Conservation (phyloP, 1,140 invertebrate genomes). For the Aporrectodea caliginosa region DNA sequence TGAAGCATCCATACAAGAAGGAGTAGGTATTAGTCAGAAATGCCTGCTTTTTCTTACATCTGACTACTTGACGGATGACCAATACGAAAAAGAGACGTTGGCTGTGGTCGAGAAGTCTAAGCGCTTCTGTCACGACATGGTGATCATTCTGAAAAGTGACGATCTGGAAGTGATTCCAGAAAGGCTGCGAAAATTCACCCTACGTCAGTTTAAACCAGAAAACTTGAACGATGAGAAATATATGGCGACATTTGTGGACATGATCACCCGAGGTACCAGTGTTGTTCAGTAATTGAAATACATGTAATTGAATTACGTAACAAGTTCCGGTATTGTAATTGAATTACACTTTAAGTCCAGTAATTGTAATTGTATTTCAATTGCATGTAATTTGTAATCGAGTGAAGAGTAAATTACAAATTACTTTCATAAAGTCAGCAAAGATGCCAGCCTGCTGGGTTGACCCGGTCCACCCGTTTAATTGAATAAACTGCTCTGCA, state of each 20-base stretch:
- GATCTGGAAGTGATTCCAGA: not conserved
- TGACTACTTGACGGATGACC: not conserved
- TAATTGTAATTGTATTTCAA: too few species aligned
- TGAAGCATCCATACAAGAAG: not conserved
- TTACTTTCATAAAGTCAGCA: too few species aligned
- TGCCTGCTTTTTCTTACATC: not conserved
- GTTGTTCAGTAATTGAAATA: too few species aligned
- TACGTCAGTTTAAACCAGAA: not conserved
- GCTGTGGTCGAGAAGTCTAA: not conserved
- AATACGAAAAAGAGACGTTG: not conserved
- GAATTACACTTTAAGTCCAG: too few species aligned
- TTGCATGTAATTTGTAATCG: too few species aligned
- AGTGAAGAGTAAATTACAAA: too few species aligned
- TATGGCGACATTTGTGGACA: not conserved
- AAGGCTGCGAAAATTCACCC: not conserved
- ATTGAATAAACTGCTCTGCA: too few species aligned
- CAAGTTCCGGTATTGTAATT: too few species aligned
- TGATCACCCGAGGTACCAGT: too few species aligned
- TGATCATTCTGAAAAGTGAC: not conserved
- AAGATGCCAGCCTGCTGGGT: too few species aligned
- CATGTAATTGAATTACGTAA: too few species aligned
- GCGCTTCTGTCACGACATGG: not conserved
- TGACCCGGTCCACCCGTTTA: too few species aligned
- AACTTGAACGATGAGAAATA: not conserved
- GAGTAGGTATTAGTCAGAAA: not conserved